Evolutionary conservation across 1,140 invertebrate species (phyloP).

Genomic region (Drosophila santomea): DNA sequence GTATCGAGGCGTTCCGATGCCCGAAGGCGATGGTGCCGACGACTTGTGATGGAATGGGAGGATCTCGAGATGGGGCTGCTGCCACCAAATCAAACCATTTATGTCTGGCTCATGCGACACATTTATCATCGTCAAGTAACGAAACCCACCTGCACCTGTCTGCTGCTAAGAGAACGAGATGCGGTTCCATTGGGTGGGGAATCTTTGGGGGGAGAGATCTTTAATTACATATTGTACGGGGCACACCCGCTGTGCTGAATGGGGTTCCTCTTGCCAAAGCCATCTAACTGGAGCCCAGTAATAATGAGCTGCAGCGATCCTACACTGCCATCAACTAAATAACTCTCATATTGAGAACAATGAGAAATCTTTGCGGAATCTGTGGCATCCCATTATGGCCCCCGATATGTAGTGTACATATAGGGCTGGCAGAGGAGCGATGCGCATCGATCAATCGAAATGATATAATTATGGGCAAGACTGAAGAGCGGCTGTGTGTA

Average conservation of each 20-base stretch:
- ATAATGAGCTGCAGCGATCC: slow-evolving; percentile 29
- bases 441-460: slow-evolving; percentile 79
- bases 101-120: slow-evolving; percentile 70
- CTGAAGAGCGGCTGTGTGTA: slow-evolving; percentile 62
- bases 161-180: slow-evolving; percentile 16
- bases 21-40: slow-evolving; percentile 34
- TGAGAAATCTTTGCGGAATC: slow-evolving; percentile 48
- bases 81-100: slow-evolving; percentile 80
- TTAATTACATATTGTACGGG: slow-evolving; percentile 66
- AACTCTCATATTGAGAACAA: slow-evolving; percentile 6
- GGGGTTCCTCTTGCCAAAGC: slow-evolving; percentile 30
- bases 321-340: slow-evolving; percentile 52
- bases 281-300: slow-evolving; percentile 60
- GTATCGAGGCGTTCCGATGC: slow-evolving; percentile 22
- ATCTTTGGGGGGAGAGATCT: slow-evolving; percentile 14
- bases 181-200: background rate
- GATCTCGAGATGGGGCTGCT: slow-evolving; percentile 11
- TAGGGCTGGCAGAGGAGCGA: slow-evolving; percentile 8
- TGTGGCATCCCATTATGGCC: slow-evolving; percentile 53
- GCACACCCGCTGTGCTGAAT: slow-evolving; percentile 74
- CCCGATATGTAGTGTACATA: slow-evolving; percentile 17
- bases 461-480: slow-evolving; percentile 76
- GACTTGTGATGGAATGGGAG: slow-evolving; percentile 23
- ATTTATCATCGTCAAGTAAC: slow-evolving; percentile 77
- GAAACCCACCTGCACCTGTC: slow-evolving; percentile 69